Evolutionary conservation across 2,113 vertebrate species (phyloP), one percentile per base, ranked within the genome.

Genomic region (Galeopterus variegatus): DNA sequence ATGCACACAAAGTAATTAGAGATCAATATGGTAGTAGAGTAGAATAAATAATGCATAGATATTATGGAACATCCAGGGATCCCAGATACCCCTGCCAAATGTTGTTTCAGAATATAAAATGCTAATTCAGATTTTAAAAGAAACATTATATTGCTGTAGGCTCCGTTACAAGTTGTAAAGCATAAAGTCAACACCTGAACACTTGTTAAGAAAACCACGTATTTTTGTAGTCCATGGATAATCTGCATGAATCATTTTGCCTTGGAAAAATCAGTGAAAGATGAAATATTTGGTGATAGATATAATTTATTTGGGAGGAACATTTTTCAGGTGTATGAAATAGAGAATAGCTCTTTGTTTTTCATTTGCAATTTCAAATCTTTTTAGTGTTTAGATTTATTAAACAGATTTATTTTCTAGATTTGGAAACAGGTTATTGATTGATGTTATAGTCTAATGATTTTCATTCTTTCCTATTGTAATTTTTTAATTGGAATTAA

Each of bases 111-210:
- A 92, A 65, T 80, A 31, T 83, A 64, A 95, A 54, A 84, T 94
- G 91, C n/a, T 92, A 91, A 94, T 92, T 97, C 36, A 52, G 69
- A 80, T 97, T 93, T 93, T 83, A 62, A 83, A 91, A 95, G 96
- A 84, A 96, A 58, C 21, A 12, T 79, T 90, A 41, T 69, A 64
- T 89, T 73, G 26, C 65, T 54, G 9, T 85, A 81, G 84, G 54
- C 76, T 85, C 88, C 72, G 18, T 84, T 73, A 64, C 52, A 96
- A 75, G 62, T 75, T 82, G 23, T 80, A 85, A 88, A 79, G 81
- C 69, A 52, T 88, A 64, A 93, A 54, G 69, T 84, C n/a, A 28
- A 87, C 84, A 93, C 86, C 81, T 97, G 95, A 93, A 93, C 33
- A 86, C 89, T 91, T 97, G 69, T 95, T 80, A 70, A 62, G 79